Percentiles rank a stretch among this genome's conserved stretches.
Conservation (phyloP, 2,888 invertebrate genomes). For the Leucophenga montana region DNA sequence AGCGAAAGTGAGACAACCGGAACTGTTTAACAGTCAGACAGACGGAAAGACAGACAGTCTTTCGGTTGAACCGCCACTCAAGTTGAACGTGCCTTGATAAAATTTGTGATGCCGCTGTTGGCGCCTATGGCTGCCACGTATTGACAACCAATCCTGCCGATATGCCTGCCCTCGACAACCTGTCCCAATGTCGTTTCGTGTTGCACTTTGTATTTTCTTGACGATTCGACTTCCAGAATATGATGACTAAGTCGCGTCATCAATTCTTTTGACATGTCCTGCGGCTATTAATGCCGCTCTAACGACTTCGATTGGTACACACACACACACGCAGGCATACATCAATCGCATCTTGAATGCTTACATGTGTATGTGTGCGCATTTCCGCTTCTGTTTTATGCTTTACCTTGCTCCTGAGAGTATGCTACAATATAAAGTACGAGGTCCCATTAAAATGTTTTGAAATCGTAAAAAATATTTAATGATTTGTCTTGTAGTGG, state of each 20-base stretch:
- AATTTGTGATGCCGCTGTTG: background rate
- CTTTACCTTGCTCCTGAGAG: background rate
- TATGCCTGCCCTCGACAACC: background rate
- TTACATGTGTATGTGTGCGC: constrained; percentile 4
- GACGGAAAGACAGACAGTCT: background rate
- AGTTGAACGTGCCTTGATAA: constrained; percentile 6
- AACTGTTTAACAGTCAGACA: constrained; percentile 2
- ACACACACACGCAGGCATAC: background rate
- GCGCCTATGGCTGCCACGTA: background rate
- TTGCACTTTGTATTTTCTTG: background rate
- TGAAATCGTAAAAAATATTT: background rate
- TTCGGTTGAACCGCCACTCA: background rate
- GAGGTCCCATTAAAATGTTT: background rate
- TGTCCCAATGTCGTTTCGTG: background rate
- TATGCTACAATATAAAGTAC: background rate
- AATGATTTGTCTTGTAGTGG: too few relatives aligned
- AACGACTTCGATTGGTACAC: constrained; percentile 13
- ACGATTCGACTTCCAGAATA: background rate
- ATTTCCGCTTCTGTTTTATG: constrained; percentile 16
- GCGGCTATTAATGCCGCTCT: constrained; percentile 57
- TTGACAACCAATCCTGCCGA: background rate
- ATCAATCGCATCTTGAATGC: background rate
- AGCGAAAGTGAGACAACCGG: background rate
- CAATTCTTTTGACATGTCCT: constrained; percentile 66
- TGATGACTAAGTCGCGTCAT: constrained; percentile 53